These are phyloP conservation scores for Montipora cactus DNA, from an alignment of 64 coral and sea anemone genomes.

Conservation along the genomic window DNA sequence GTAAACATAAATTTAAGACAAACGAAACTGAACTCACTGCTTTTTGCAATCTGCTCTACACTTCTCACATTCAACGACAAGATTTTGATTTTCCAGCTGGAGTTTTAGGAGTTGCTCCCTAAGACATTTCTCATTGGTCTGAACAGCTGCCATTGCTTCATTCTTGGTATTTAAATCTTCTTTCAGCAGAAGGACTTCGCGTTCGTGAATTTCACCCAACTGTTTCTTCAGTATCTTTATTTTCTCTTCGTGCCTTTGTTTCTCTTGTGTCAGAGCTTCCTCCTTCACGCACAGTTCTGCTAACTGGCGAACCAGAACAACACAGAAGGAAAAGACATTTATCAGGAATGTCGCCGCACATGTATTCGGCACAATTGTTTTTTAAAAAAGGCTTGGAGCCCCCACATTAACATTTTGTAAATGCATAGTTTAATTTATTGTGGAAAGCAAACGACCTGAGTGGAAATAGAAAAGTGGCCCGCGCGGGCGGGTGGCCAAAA, in stretches of 20 bases:
- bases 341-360: not conserved
- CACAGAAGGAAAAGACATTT: not conserved
- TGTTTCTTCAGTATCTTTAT: not conserved
- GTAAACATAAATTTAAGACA: not conserved
- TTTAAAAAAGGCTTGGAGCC: no score
- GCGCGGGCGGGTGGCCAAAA: no score
- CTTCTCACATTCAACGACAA: not conserved
- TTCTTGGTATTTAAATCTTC: not conserved
- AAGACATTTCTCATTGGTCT: constrained; percentile 1
- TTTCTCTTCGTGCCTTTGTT: not conserved
- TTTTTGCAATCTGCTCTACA: not conserved
- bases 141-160: not conserved
- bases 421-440: no score
- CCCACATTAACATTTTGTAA: no score
- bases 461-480: no score
- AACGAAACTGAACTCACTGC: not conserved
- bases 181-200: not conserved
- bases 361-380: no score
- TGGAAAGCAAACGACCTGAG: no score
- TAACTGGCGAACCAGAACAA: not conserved
- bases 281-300: not conserved
- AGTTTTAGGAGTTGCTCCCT: not conserved
- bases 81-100: constrained; percentile 17
- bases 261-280: not conserved
- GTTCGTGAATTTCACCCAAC: constrained; percentile 7